These are phyloP conservation scores for Menidia beryllina DNA, from an alignment of 2,113 vertebrate species.

Conservation along the genomic window DNA sequence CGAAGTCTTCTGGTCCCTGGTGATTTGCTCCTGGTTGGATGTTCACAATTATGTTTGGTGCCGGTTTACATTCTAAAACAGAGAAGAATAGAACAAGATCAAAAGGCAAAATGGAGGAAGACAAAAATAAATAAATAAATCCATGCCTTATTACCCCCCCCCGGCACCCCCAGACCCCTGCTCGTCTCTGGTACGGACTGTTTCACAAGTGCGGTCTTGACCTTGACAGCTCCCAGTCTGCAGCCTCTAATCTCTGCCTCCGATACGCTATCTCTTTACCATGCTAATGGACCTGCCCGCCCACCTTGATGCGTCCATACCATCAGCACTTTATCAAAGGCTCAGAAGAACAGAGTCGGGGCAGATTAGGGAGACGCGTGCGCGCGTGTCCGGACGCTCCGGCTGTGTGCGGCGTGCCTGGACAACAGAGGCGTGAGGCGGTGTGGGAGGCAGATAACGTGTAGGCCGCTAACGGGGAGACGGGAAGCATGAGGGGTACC, in stretches of 20 bases:
- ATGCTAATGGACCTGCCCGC: slow-evolving; percentile 79
- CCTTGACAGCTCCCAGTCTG: slow-evolving; percentile 82
- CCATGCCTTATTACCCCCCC: slow-evolving; percentile 33
- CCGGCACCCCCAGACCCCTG: slow-evolving; percentile 3
- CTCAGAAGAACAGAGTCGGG: slow-evolving; percentile 71
- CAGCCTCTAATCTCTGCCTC: slow-evolving; percentile 79
- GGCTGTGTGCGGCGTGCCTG: slow-evolving; percentile 47
- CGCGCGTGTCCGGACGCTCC: slow-evolving; percentile 40
- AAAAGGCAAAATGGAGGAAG: not conserved
- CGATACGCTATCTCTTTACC: slow-evolving; percentile 83
- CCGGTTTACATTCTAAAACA: slow-evolving; percentile 76
- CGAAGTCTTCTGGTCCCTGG: slow-evolving; percentile 83
- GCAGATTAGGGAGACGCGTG: slow-evolving; percentile 70
- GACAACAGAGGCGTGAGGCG: slow-evolving; percentile 55
- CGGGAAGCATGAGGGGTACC: slow-evolving; percentile 38
- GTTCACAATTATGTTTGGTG: slow-evolving; percentile 86
- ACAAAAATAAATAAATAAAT: not conserved
- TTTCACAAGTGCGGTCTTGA: slow-evolving; percentile 82
- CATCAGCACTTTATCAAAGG: slow-evolving; percentile 83
- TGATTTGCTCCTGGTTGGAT: slow-evolving; percentile 88
- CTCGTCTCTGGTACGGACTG: slow-evolving; percentile 59
- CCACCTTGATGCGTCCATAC: slow-evolving; percentile 58
- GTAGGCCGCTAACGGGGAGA: slow-evolving; percentile 49
- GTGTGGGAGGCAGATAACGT: slow-evolving; percentile 54
- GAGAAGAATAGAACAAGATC: not conserved